Evolutionary conservation across 1,140 invertebrate genomes (phyloP).

Genomic region (Goniozus legneri): DNA sequence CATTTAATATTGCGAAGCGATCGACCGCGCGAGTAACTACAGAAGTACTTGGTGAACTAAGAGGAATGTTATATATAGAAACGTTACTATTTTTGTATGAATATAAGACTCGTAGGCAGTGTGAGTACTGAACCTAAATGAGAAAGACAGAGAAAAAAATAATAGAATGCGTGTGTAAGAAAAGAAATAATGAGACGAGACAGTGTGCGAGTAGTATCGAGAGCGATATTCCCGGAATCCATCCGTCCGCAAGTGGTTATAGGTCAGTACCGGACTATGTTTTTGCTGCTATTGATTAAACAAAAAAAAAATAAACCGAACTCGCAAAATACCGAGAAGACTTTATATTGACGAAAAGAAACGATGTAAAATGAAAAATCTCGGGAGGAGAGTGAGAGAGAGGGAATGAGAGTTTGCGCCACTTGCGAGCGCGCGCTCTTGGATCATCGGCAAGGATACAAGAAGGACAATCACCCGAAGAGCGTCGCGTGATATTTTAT

Average conservation of each 20-base stretch:
- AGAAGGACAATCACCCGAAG: no score
- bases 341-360: slow-evolving; percentile 40
- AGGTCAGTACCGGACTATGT: slow-evolving; percentile 55
- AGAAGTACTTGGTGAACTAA: slow-evolving; percentile 26
- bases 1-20: slow-evolving; percentile 32
- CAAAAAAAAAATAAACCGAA: no score
- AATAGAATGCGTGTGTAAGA: slow-evolving; percentile 27
- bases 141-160: no score
- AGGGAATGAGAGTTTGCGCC: slow-evolving; percentile 5
- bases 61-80: slow-evolving; percentile 31
- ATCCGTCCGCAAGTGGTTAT: slow-evolving; percentile 54
- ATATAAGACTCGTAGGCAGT: slow-evolving; percentile 37
- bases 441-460: slow-evolving; percentile 24
- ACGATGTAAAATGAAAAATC: slow-evolving; percentile 19
- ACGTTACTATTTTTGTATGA: slow-evolving; percentile 47
- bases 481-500: no score
- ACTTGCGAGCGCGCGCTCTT: slow-evolving; percentile 13
- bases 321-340: no score
- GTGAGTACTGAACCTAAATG: slow-evolving; percentile 46
- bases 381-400: slow-evolving; percentile 9
- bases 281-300: slow-evolving; percentile 49
- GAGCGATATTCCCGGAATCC: slow-evolving; percentile 33
- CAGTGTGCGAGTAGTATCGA: not conserved
- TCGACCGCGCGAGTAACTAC: slow-evolving; percentile 17
- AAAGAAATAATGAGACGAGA: slow-evolving; percentile 4